Percentiles rank a stretch among this genome's conserved stretches.
Conservation (phyloP, 1,140 invertebrate genomes). For the Brachystomella parvula region DNA sequence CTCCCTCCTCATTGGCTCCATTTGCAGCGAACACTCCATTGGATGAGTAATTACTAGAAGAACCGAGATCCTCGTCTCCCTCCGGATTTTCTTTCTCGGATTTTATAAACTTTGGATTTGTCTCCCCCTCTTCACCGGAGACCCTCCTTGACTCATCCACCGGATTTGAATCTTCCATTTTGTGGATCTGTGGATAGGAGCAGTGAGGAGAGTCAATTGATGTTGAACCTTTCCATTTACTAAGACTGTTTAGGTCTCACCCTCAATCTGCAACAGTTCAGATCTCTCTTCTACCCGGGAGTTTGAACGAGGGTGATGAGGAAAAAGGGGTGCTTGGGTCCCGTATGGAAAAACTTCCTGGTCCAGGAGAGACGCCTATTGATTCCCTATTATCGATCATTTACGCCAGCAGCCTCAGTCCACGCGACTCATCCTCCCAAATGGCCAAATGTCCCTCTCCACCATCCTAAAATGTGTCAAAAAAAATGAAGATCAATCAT, state of each 20-base stretch:
- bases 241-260: not conserved
- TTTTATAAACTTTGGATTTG: not conserved
- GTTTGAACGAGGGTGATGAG: not conserved
- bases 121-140: not conserved
- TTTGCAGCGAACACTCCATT: too few relatives aligned
- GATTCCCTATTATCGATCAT: conserved; percentile 6
- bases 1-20: not conserved
- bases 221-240: not conserved
- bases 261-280: not conserved
- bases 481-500: not conserved
- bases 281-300: not conserved
- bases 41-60: not conserved
- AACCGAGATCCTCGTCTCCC: not conserved
- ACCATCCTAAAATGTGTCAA: not conserved
- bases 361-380: not conserved
- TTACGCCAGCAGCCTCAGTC: not conserved
- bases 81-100: not conserved
- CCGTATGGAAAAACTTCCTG: not conserved
- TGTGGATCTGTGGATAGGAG: too few relatives aligned
- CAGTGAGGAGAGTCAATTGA: not conserved
- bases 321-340: not conserved
- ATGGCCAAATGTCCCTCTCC: not conserved
- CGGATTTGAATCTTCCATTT: not conserved
- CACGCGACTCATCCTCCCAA: not conserved
- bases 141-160: not conserved